Conservation (phyloP, 1,140 invertebrate genomes). For the Gonatopus flavifemur region DNA sequence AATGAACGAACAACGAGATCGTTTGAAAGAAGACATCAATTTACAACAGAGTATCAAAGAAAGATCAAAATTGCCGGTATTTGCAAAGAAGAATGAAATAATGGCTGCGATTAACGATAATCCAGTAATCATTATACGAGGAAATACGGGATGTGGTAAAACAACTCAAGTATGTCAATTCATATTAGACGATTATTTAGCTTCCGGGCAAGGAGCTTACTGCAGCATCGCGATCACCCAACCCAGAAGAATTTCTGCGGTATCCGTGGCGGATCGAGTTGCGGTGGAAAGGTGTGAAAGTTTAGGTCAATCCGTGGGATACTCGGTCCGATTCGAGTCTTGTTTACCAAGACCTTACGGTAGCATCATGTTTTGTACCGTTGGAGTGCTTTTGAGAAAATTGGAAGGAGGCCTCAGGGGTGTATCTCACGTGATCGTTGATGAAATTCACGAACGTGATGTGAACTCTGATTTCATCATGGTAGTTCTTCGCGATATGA, state of each 20-base stretch:
- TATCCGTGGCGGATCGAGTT: slow-evolving; percentile 90
- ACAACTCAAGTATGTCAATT: slow-evolving; percentile 91
- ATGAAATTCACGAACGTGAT: slow-evolving; percentile 97
- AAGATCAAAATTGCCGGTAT: slow-evolving; percentile 76
- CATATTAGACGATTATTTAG: slow-evolving; percentile 92
- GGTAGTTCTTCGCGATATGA: slow-evolving; percentile 90
- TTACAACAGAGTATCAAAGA: slow-evolving; percentile 70
- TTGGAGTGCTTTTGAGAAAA: slow-evolving; percentile 89
- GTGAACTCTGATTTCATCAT: slow-evolving; percentile 96
- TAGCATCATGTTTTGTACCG: slow-evolving; percentile 92
- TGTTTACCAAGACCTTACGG: slow-evolving; percentile 88
- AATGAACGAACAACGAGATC: slow-evolving; percentile 63
- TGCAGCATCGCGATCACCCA: slow-evolving; percentile 92
- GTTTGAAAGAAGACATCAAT: slow-evolving; percentile 63
- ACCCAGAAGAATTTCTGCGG: slow-evolving; percentile 90
- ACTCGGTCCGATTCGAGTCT: slow-evolving; percentile 93
- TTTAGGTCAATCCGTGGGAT: slow-evolving; percentile 80
- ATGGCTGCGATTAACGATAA: slow-evolving; percentile 84
- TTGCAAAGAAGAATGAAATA: slow-evolving; percentile 70
- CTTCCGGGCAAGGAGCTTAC: slow-evolving; percentile 78
- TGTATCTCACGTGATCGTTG: slow-evolving; percentile 89
- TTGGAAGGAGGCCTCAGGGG: slow-evolving; percentile 83
- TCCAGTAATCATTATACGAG: slow-evolving; percentile 84
- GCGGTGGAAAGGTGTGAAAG: slow-evolving; percentile 83
- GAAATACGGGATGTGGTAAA: slow-evolving; percentile 94